Percentiles rank a stretch among this genome's conserved stretches.
Evolutionary conservation across 2,797 vertebrate species (phyloP).

Genomic region (Micropoecilia bifurca): DNA sequence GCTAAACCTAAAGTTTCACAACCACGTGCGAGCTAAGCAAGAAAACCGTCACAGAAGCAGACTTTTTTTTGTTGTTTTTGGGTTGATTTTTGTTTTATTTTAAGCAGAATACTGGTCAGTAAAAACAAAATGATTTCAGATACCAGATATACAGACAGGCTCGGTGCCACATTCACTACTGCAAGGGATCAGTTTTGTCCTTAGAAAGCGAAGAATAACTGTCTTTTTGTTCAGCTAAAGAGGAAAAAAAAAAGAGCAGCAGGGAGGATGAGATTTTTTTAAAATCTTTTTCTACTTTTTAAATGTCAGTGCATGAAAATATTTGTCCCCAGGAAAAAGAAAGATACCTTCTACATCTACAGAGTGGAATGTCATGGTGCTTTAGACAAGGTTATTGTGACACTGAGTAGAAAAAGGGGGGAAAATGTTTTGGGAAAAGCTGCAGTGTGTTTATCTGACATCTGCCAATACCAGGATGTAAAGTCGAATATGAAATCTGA

Average conservation of each 20-base stretch:
- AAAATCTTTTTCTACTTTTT: conserved; percentile 49
- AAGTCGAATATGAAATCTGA: background rate
- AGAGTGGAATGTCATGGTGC: conserved; percentile 88
- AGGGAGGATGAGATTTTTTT: conserved; percentile 39
- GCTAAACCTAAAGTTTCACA: conserved; percentile 97
- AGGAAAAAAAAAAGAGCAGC: conserved; percentile 65
- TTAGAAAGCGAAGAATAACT: conserved; percentile 91
- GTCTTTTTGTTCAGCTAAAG: conserved; percentile 91
- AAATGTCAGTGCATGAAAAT: conserved; percentile 88
- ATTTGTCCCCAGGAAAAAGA: conserved; percentile 83
- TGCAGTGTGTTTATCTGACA: background rate
- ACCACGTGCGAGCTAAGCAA: conserved; percentile 97
- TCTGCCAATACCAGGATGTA: background rate
- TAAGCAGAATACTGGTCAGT: conserved; percentile 99
- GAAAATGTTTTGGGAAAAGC: background rate
- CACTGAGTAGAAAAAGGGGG: conserved; percentile 65
- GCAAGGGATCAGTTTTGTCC: conserved; percentile 80
- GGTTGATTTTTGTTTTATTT: conserved; percentile 58
- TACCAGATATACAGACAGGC: conserved; percentile 99
- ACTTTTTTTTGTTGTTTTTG: conserved; percentile 74
- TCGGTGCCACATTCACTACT: conserved; percentile 98
- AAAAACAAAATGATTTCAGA: conserved; percentile 96
- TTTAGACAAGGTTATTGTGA: conserved; percentile 82
- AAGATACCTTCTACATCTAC: conserved; percentile 81
- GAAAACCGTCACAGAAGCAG: conserved; percentile 98